These are phyloP conservation scores for Corythornis cristatus DNA, from an alignment of 2,113 vertebrate genomes.

Conservation along the genomic window DNA sequence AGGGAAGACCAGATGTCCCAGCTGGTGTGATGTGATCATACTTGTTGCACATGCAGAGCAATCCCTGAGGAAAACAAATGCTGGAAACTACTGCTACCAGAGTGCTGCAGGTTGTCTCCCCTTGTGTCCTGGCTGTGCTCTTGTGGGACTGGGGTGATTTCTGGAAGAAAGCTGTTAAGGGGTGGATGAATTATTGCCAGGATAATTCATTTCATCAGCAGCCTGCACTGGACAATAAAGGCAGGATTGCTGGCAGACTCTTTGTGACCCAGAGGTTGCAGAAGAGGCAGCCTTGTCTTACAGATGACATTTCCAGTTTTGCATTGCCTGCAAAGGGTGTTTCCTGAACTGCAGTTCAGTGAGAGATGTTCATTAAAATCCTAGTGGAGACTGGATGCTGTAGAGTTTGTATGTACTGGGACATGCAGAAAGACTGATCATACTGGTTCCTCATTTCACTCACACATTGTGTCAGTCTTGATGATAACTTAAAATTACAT, in stretches of 20 bases:
- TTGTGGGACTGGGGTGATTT: background rate
- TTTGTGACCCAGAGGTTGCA: background rate
- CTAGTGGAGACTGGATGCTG: background rate
- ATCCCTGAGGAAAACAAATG: background rate
- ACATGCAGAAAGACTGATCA: background rate
- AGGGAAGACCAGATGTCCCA: background rate
- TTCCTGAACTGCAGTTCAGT: background rate
- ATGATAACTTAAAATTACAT: background rate
- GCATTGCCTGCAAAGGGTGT: background rate
- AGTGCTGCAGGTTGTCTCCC: background rate
- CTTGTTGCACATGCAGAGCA: background rate
- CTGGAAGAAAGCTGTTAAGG: background rate
- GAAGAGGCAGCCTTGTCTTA: background rate
- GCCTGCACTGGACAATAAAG: background rate
- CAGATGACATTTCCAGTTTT: background rate
- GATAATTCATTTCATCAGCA: background rate
- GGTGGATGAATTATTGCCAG: background rate
- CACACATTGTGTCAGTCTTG: background rate
- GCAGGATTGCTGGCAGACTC: background rate
- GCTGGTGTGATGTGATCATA: background rate
- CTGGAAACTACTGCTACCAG: background rate
- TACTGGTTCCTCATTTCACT: background rate
- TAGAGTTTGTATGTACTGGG: background rate
- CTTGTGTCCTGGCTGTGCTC: background rate
- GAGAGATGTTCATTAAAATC: background rate